Percentiles rank a stretch among this genome's conserved stretches.
Conservation (phyloP, 2,113 vertebrate genomes). For the Columba janthina region DNA sequence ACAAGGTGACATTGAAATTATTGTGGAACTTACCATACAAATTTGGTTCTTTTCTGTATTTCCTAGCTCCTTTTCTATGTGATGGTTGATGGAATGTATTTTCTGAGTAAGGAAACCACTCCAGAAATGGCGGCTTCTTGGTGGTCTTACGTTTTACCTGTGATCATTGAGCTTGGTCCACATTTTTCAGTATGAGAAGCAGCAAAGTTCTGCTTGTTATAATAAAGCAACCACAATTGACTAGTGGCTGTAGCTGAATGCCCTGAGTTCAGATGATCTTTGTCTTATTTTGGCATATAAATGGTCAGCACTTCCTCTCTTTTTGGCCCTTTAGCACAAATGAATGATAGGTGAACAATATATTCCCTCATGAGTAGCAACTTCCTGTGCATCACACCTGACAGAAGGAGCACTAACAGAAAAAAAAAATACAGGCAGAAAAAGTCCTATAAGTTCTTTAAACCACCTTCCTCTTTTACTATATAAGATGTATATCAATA, state of each 20-base stretch:
- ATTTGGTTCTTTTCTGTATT: neutral
- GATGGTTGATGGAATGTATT: neutral
- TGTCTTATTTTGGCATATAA: neutral
- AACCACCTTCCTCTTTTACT: neutral
- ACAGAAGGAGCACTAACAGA: neutral
- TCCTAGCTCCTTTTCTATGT: neutral
- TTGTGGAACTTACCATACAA: neutral
- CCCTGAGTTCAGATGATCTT: neutral
- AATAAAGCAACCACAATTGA: neutral
- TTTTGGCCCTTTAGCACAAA: neutral
- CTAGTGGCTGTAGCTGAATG: neutral
- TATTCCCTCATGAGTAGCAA: neutral
- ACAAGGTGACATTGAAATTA: neutral
- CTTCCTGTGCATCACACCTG: neutral
- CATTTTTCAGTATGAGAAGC: neutral
- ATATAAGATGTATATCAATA: neutral
- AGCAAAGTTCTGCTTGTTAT: neutral
- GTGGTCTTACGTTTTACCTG: neutral
- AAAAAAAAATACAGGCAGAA: neutral
- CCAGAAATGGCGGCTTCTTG: neutral
- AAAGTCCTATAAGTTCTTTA: neutral
- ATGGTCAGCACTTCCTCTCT: neutral
- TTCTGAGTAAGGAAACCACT: neutral
- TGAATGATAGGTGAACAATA: neutral
- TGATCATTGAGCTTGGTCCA: neutral